These are phyloP conservation scores for Drosophila ficusphila DNA, from an alignment of 1,140 invertebrate species.

Conservation along the genomic window DNA sequence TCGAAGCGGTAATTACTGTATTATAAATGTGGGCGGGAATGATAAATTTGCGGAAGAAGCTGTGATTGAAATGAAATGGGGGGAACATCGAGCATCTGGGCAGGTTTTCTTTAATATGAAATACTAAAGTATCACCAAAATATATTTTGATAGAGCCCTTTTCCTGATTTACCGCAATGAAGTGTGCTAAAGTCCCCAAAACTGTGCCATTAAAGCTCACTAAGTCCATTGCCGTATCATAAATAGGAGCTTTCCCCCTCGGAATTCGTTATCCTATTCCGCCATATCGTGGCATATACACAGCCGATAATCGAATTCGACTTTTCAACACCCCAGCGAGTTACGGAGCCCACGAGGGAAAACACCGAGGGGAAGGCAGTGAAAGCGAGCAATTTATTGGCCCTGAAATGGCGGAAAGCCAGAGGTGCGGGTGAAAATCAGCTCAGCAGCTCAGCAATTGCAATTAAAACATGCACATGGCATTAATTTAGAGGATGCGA, in stretches of 20 bases:
- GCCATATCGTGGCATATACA: slow-evolving; percentile 20
- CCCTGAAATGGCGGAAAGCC: slow-evolving; percentile 44
- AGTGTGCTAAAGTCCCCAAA: background rate
- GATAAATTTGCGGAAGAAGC: slow-evolving; percentile 17
- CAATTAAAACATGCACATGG: slow-evolving; percentile 77
- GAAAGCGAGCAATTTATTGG: slow-evolving; percentile 56
- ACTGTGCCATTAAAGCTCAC: background rate
- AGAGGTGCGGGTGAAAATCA: slow-evolving; percentile 34
- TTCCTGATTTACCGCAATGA: background rate
- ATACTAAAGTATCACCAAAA: background rate
- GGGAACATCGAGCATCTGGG: background rate
- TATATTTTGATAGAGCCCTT: background rate
- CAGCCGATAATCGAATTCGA: slow-evolving; percentile 57
- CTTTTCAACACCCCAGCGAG: slow-evolving; percentile 45
- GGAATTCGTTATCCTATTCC: background rate
- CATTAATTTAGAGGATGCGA: slow-evolving; percentile 72
- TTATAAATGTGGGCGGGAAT: slow-evolving; percentile 43
- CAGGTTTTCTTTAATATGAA: no score
- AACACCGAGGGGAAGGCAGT: background rate
- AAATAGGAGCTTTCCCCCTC: background rate
- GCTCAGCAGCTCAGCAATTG: slow-evolving; percentile 39
- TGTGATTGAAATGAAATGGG: background rate
- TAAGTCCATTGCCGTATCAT: slow-evolving; percentile 2
- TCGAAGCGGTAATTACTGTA: slow-evolving; percentile 65
- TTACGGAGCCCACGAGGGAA: slow-evolving; percentile 27